A percentile compares a stretch with the other conserved stretches of the same genome.
Evolutionary conservation across 2,888 invertebrate genomes (phyloP).

Genomic region (Rotaria macrura): DNA sequence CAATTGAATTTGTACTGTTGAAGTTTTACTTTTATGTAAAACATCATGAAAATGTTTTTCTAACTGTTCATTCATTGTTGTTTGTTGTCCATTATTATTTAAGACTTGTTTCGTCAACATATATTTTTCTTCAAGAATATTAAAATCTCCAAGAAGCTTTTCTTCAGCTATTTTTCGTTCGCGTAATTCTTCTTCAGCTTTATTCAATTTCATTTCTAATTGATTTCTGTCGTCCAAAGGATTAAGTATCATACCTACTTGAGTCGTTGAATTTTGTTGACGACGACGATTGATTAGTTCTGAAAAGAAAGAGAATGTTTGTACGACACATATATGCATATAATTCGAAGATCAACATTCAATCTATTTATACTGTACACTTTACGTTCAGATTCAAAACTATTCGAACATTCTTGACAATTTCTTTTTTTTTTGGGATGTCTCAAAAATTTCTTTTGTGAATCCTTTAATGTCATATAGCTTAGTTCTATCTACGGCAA

Average conservation of each 20-base stretch:
- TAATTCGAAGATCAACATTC: no score
- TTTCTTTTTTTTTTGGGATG: no score
- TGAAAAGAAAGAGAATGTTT: background rate
- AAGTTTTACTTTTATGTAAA: background rate
- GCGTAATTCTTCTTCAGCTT: background rate
- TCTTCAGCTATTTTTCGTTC: background rate
- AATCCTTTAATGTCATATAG: no score
- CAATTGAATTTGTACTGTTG: background rate
- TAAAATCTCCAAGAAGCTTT: background rate
- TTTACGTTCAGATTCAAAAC: no score
- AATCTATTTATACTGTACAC: no score
- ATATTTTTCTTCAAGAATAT: background rate
- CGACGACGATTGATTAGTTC: constrained; percentile 6
- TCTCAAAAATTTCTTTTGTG: no score
- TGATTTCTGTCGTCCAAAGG: background rate
- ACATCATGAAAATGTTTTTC: background rate
- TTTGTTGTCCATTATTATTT: background rate
- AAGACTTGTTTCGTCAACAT: background rate
- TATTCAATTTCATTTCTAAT: background rate
- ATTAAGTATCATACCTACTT: background rate
- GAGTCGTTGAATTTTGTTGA: background rate
- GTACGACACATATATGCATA: no score
- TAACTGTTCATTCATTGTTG: background rate
- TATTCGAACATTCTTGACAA: no score
- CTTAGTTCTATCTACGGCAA: no score